Evolutionary conservation across 1,140 invertebrate species (phyloP), one percentile per base, ranked within the genome.

Genomic region (Drosophila persimilis): DNA sequence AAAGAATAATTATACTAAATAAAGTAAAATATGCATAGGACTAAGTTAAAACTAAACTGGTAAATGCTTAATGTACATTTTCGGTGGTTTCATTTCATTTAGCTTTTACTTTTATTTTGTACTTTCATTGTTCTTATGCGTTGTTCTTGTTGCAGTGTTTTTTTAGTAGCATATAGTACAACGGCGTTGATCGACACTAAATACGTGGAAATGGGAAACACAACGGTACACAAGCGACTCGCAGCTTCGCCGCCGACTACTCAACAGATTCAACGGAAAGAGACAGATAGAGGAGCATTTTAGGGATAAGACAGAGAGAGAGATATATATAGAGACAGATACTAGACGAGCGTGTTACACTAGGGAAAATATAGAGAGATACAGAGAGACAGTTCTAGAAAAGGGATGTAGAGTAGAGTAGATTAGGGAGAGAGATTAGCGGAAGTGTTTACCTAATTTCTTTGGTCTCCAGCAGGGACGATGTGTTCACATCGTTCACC

Each of bases 401-500:
- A 11, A 35, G 46, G 45, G 62, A 60, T 43, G 29, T 59, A 55
- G 44, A 52, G 29, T 31, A 54, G 50, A 39, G 35, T 39, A 39
- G 35, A 39, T 47, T 62, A 74, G 60, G 57, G 53, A 70, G 60
- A 46, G 56, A 11, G 35, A 39, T 39, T 39, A 39, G 35, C 35
- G 35, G 35, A 39, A 62, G n/a, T 53, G 26, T 84, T 90, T 91
- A 91, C 90, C 90, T 91, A 91, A 91, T 91, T 77, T 91, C 90
- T 91, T 91, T 91, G 90, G 90, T 91, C 77, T 91, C 90, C 83
- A 91, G 75, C 73, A 91, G 73, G 11, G 90, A 91, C 52, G 83
- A 85, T 29, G 62, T 88, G 50, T 90, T 90, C 51, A 90, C 90
- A 64, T 91, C 90, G 64, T 90, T 91, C 17, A 91, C 90, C 55